Base-by-base conservation (phyloP, 2,797 vertebrate species). In the Coregonus suidteri region DNA sequence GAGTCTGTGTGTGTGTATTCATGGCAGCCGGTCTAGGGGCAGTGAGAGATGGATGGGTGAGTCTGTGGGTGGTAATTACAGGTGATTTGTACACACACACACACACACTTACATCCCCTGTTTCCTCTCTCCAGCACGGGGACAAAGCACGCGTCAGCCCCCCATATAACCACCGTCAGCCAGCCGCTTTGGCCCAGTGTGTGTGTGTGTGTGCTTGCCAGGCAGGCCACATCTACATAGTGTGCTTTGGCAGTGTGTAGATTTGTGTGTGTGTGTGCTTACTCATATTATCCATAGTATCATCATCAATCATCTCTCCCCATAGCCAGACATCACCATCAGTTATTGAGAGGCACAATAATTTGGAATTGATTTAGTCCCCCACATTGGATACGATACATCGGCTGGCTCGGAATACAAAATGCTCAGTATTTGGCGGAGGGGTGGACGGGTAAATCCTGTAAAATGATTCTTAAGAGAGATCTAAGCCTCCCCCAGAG, bases 291-390 rank as follows among this genome's bases (percentile, higher is more conserved):
- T 91, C 87, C 90, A 86, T 83, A 85, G 88, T 89, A 91, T 92
- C 87, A 88, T 90, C 92, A 91, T 92, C 89, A 93, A 93, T 92
- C 92, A 93, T 91, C 15, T 87, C 89, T 85, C 90, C 83, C 85
- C 88, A 75, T 41, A 65, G 83, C 83, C 89, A 90, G 92, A 93
- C 91, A 86, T 52, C 84, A 87, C 88, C 91, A 91, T 90, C 89
- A 88, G 90, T 92, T 92, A 91, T 89, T 92, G 91, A 93, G 90
- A 91, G 90, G 87, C 88, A 87, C 87, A 91, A 93, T 93, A 89
- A 93, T 92, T 91, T 90, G 85, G 90, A 92, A 93, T 91, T 92
- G 92, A 93, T 94, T 93, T 88, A 91, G 91, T 86, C 80, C 83
- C 82, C 78, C 85, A 79, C 77, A 64, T 25, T 64, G 59, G 59